phyloP scores from a whole-genome alignment of 2,113 vertebrate genomes.

The Desmodus rotundus region DNA sequence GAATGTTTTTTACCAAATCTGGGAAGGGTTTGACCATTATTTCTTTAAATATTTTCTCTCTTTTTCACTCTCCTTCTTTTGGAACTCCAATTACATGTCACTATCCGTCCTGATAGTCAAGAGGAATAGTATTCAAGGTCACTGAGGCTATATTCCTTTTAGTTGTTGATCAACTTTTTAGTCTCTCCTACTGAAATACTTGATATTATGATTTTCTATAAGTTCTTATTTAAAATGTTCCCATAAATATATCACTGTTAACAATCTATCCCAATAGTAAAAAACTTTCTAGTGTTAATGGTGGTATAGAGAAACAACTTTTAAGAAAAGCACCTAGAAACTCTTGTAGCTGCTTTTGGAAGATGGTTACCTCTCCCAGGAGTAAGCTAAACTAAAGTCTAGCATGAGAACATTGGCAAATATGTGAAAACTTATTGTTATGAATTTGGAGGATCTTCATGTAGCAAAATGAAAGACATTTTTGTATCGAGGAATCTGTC shows the following conservation, averaged over 20 bases:
- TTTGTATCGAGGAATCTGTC: not conserved
- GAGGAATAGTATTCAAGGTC: not conserved
- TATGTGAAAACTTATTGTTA: not conserved
- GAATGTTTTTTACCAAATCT: not conserved
- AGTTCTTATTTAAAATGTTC: not conserved
- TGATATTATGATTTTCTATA: not conserved
- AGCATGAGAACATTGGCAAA: conserved; percentile 40
- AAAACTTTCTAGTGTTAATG: not conserved
- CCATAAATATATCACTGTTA: not conserved
- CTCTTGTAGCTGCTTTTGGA: conserved; percentile 9
- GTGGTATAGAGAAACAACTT: not conserved
- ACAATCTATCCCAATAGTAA: not conserved
- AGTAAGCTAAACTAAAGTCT: conserved; percentile 38
- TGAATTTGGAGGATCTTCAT: conserved; percentile 20
- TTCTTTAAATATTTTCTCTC: not conserved
- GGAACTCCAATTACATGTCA: not conserved
- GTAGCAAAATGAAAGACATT: conserved; percentile 41
- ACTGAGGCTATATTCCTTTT: not conserved
- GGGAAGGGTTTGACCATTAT: not conserved
- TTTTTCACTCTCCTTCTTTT: not conserved
- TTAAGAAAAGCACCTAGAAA: conserved; percentile 32
- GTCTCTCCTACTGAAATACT: not conserved
- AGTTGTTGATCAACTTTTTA: not conserved
- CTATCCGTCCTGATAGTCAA: not conserved
- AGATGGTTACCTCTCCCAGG: conserved; percentile 43